phyloP scores from a whole-genome alignment of 1,140 invertebrate genomes.

The Diorhabda carinulata region DNA sequence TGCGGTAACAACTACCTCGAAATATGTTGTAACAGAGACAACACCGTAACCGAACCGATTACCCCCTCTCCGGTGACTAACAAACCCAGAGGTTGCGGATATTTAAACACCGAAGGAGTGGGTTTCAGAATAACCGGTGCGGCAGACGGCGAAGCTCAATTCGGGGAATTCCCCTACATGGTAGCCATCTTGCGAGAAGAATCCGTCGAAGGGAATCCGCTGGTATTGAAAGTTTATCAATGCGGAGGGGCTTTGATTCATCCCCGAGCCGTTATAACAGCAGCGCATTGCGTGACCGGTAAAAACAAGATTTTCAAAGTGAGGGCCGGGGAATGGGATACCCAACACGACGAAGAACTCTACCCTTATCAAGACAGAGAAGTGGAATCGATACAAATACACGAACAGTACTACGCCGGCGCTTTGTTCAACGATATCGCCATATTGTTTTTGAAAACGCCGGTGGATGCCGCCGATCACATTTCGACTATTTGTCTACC shows the following conservation, averaged over 20 bases:
- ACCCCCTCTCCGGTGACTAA: slow-evolving; percentile 34
- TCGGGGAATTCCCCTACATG: slow-evolving; percentile 81
- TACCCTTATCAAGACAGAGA: slow-evolving; percentile 66
- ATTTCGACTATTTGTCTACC: slow-evolving; percentile 66
- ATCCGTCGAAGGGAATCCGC: slow-evolving; percentile 49
- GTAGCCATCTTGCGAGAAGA: slow-evolving; percentile 67
- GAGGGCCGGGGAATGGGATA: slow-evolving; percentile 77
- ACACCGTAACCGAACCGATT: slow-evolving; percentile 38
- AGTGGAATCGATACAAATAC: slow-evolving; percentile 52
- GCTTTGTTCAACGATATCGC: slow-evolving; percentile 67
- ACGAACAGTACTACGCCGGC: slow-evolving; percentile 50
- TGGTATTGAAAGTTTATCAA: slow-evolving; percentile 63
- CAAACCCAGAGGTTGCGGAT: slow-evolving; percentile 54
- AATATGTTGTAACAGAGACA: slow-evolving; percentile 55
- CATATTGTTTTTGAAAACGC: slow-evolving; percentile 57
- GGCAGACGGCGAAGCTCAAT: slow-evolving; percentile 59
- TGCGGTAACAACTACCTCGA: slow-evolving; percentile 63
- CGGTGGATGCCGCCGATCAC: slow-evolving; percentile 63
- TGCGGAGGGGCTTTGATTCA: slow-evolving; percentile 76
- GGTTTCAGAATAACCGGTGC: slow-evolving; percentile 64
- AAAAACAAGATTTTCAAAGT: slow-evolving; percentile 48
- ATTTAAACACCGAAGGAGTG: slow-evolving; percentile 59
- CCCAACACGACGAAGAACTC: slow-evolving; percentile 68
- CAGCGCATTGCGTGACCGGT: slow-evolving; percentile 59
- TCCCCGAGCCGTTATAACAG: slow-evolving; percentile 65